Evolutionary conservation across 2,888 invertebrate species (phyloP).

Genomic region (Eledone cirrhosa): DNA sequence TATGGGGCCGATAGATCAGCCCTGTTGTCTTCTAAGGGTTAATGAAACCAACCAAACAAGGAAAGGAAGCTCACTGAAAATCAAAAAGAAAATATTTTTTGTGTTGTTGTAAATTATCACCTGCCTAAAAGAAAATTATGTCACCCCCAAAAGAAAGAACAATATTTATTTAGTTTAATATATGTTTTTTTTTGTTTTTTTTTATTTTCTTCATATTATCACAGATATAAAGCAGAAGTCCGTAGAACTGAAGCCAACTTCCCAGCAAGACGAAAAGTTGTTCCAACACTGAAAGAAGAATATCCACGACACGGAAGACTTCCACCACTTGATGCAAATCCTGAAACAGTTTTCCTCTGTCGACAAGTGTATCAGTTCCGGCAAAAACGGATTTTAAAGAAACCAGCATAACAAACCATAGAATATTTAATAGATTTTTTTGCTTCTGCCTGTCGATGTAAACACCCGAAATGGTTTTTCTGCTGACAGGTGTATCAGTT

Average conservation of each 20-base stretch:
- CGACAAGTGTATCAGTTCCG: conserved; percentile 94
- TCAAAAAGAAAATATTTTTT: no score
- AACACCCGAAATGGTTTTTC: conserved; percentile 85
- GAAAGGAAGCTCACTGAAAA: no score
- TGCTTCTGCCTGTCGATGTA: neutral
- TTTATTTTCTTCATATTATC: conserved; percentile 39
- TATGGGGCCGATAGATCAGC: no score
- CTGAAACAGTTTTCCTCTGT: conserved; percentile 92
- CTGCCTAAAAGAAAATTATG: no score
- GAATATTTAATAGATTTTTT: neutral
- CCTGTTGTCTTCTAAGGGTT: no score
- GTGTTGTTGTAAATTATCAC: no score
- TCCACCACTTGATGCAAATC: conserved; percentile 75
- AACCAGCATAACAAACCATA: conserved; percentile 59
- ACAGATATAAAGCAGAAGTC: conserved; percentile 85
- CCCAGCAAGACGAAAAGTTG: conserved; percentile 72
- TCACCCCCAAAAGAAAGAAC: no score
- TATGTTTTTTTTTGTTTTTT: no score
- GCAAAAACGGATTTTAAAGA: conserved; percentile 78
- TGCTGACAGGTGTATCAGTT: conserved; percentile 95
- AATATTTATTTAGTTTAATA: no score
- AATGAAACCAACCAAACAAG: no score
- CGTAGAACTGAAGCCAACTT: conserved; percentile 79
- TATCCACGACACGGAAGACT: conserved; percentile 52
- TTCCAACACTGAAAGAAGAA: conserved; percentile 48